Evolutionary conservation across 2,888 invertebrate species (phyloP), one percentile per base, ranked within the genome.

Genomic region (Ornithoptera priamus): DNA sequence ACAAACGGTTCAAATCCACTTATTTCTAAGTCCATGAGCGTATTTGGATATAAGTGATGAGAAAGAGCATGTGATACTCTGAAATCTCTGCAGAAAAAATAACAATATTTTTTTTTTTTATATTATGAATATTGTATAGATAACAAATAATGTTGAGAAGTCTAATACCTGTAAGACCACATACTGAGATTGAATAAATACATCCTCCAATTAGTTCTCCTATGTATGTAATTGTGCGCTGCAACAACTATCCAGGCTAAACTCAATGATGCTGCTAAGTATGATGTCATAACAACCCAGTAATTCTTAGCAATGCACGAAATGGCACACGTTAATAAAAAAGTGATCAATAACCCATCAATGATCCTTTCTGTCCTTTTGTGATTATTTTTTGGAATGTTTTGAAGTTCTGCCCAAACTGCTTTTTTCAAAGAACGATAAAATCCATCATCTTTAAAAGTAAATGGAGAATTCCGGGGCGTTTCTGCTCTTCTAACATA

Each of bases 1-100:
- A 96, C 81, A n/a, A 95, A 77, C 0, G 97, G 97, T 76, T 96
- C 96, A 58, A 94, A 90, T 74, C 90, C 88, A 70, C 95, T 94
- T 1, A 97, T 86, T 83, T 97, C 97, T 72, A 95, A 86, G 85
- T 97, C 97, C 85, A 95, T 93, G 1, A 95, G 86, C 0, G 97
- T 96, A 80, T 97, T 97, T 0, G 97, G 94, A 80, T 94, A 97
- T 2, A 95, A 87, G 81, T 97, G 97, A 83, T 97, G 97, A 39
- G 97, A 97, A 42, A 97, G 84, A 0, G 92, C 95, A 77, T 97
- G 97, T 0, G 95, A 95, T 53, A 97, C 94, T 75, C 97, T 93
- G 94, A 96, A 97, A 70, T 96, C 95, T 72, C 94, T 94, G 81
- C 18, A 67, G 53, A 59, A 42, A 20, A 67, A 63, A 12, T 10